Conservation (phyloP, 1,140 invertebrate species). For the Drosophila pseudoobscura region DNA sequence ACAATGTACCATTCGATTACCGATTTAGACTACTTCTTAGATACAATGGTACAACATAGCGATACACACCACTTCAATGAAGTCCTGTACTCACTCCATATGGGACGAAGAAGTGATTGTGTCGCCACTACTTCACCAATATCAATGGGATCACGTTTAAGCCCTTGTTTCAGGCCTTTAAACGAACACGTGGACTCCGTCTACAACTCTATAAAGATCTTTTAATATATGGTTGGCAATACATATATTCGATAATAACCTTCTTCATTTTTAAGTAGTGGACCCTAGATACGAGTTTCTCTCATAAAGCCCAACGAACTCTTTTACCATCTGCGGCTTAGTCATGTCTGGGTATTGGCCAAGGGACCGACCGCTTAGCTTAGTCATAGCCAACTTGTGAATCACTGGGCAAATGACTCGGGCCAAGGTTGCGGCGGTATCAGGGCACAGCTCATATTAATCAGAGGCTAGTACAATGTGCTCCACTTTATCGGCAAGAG, state of each 20-base stretch:
- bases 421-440: constrained; percentile 54
- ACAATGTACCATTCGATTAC: too few relatives aligned
- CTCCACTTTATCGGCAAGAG: constrained; percentile 54
- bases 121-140: constrained; percentile 39
- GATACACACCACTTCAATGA: constrained; percentile 36
- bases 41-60: constrained; percentile 54
- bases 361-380: background rate
- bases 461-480: constrained; percentile 46
- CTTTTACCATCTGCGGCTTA: constrained; percentile 21
- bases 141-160: constrained; percentile 30
- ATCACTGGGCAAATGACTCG: constrained; percentile 54
- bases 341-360: constrained; percentile 29
- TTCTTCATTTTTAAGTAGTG: too few relatives aligned
- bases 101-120: constrained; percentile 35
- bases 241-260: background rate
- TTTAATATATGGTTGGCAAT: constrained; percentile 12
- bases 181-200: too few relatives aligned
- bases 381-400: constrained; percentile 50
- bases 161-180: constrained; percentile 13
- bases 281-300: too few relatives aligned
- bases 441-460: constrained; percentile 45
- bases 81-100: constrained; percentile 34
- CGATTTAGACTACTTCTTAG: constrained; percentile 47
- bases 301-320: background rate
- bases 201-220: constrained; percentile 18